A percentile compares a stretch with the other conserved stretches of the same genome.
Evolutionary conservation across 2,797 vertebrate species (phyloP).

Genomic region (Paguma larvata): DNA sequence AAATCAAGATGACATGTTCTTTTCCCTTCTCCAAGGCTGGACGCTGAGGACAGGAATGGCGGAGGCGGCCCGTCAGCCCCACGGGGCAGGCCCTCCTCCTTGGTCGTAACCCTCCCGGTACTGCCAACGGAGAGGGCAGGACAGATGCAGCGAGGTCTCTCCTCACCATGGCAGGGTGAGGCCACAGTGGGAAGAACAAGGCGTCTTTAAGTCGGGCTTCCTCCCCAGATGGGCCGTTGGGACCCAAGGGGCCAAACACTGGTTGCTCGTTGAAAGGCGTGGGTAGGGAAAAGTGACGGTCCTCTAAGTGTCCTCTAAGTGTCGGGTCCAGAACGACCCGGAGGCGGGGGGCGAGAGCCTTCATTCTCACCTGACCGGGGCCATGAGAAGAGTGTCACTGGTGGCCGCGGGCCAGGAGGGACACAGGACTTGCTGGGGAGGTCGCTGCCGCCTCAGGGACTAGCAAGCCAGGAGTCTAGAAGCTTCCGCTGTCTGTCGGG

Average conservation of each 20-base stretch:
- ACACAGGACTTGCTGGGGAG: rapidly evolving
- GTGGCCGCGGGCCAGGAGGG: neutral
- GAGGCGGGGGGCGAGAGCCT: neutral
- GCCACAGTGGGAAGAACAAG: neutral
- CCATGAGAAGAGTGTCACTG: no score
- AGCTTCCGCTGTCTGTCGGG: neutral
- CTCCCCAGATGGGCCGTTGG: neutral
- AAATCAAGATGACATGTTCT: neutral
- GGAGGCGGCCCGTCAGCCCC: neutral
- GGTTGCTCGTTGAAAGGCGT: neutral
- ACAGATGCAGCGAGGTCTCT: neutral
- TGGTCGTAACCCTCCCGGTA: neutral
- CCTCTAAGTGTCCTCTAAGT: rapidly evolving
- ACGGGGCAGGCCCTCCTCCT: neutral
- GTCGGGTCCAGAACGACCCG: neutral
- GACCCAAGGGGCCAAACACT: rapidly evolving
- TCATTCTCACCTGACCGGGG: neutral
- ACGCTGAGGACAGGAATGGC: rapidly evolving
- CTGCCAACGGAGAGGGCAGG: rapidly evolving
- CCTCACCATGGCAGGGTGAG: neutral
- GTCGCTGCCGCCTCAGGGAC: neutral
- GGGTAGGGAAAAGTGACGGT: no score
- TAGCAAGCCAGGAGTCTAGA: rapidly evolving
- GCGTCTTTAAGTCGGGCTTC: rapidly evolving
- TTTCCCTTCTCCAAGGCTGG: no score